These are phyloP conservation scores for Vidua chalybeata DNA, from an alignment of 2,113 vertebrate species.

Conservation along the genomic window DNA sequence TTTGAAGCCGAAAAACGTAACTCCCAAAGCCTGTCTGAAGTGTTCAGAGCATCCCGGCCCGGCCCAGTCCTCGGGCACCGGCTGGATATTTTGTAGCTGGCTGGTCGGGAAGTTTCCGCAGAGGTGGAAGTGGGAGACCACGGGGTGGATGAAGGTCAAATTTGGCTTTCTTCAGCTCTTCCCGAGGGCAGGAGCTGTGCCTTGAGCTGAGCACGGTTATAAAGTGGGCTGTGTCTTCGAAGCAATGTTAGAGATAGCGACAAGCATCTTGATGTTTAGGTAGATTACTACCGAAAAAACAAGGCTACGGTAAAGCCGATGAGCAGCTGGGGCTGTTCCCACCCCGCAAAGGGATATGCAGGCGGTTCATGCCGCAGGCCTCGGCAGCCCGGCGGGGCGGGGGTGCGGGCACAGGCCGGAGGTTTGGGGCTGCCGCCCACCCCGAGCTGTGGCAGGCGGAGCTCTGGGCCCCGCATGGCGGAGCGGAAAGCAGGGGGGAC, in stretches of 20 bases:
- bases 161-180: neutral
- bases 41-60: neutral
- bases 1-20: neutral
- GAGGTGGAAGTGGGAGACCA: neutral
- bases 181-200: neutral
- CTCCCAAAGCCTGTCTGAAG: neutral
- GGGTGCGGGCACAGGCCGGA: neutral
- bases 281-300: neutral
- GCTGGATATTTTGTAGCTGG: neutral
- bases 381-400: neutral
- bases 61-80: neutral
- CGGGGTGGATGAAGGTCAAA: neutral
- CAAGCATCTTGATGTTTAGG: neutral
- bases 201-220: neutral
- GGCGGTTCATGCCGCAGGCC: neutral
- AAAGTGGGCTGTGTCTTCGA: neutral
- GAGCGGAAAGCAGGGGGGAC: neutral
- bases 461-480: neutral
- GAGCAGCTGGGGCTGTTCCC: neutral
- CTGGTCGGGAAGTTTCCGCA: neutral
- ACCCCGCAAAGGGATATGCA: accelerated
- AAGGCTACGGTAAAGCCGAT: neutral
- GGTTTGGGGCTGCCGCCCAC: neutral
- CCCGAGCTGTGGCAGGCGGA: neutral
- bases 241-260: neutral